These are phyloP conservation scores for Nerophis lumbriciformis DNA, from an alignment of 2,113 vertebrate genomes.

Conservation along the genomic window DNA sequence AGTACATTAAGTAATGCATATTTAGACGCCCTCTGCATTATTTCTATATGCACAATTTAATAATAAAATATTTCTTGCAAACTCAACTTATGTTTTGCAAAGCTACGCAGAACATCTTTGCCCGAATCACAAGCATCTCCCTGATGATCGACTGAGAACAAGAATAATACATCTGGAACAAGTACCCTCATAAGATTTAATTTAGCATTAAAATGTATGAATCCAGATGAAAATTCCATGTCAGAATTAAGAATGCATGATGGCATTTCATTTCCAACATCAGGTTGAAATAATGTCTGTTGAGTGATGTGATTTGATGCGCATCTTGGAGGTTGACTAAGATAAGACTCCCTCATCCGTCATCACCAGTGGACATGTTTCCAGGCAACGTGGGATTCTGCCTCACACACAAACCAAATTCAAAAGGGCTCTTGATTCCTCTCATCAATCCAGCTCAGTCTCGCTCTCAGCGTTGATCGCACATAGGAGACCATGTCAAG, in stretches of 20 bases:
- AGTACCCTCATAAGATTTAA: conserved; percentile 2
- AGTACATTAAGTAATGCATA: too few species aligned
- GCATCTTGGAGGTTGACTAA: conserved; percentile 50
- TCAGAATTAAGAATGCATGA: conserved; percentile 19
- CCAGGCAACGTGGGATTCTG: conserved; percentile 64
- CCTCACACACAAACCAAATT: conserved; percentile 53
- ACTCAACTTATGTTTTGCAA: neutral
- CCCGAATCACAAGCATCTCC: neutral
- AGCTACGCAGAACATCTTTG: neutral
- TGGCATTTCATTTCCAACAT: conserved; percentile 30
- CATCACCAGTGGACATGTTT: conserved; percentile 57
- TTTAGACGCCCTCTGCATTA: too few species aligned
- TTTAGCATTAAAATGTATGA: conserved; percentile 18
- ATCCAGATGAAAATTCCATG: conserved; percentile 14
- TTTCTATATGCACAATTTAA: too few species aligned
- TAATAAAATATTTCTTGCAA: neutral
- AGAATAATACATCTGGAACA: neutral
- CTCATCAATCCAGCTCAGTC: conserved; percentile 58
- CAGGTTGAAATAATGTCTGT: conserved; percentile 25
- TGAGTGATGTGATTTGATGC: conserved; percentile 45
- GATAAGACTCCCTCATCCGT: conserved; percentile 43
- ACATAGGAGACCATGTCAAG: conserved; percentile 68
- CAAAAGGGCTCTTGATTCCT: conserved; percentile 47
- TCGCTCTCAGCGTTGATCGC: conserved; percentile 50
- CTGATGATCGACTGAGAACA: neutral